Evolutionary conservation across 2,113 vertebrate genomes (phyloP).

Genomic region (Patagioenas fasciata): DNA sequence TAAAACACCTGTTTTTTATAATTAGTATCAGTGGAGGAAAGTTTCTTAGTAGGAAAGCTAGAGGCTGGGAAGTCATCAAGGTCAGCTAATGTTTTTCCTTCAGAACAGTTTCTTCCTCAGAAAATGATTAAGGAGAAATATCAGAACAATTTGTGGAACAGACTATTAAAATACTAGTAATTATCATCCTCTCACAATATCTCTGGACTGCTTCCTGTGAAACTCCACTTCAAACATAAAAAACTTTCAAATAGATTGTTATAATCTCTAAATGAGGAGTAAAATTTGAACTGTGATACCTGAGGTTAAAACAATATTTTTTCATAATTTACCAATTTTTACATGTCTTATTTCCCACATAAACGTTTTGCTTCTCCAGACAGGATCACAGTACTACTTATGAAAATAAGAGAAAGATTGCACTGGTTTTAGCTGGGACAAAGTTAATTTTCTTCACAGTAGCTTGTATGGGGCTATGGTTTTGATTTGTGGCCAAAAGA

Average conservation of each 20-base stretch:
- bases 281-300: neutral
- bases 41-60: neutral
- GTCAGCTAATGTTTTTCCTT: neutral
- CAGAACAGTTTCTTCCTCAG: neutral
- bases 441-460: neutral
- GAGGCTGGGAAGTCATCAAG: neutral
- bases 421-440: neutral
- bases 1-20: neutral
- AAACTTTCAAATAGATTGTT: neutral
- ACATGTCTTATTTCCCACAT: neutral
- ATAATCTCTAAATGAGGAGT: neutral
- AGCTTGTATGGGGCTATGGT: neutral
- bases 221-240: neutral
- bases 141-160: neutral
- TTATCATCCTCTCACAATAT: neutral
- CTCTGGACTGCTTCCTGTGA: neutral
- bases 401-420: neutral
- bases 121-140: neutral
- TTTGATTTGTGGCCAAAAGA: neutral
- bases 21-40: neutral
- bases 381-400: neutral
- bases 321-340: neutral
- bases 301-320: neutral
- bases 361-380: neutral
- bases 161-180: neutral